phyloP scores from a whole-genome alignment of 2,113 vertebrate species.

The Lonchura striata region DNA sequence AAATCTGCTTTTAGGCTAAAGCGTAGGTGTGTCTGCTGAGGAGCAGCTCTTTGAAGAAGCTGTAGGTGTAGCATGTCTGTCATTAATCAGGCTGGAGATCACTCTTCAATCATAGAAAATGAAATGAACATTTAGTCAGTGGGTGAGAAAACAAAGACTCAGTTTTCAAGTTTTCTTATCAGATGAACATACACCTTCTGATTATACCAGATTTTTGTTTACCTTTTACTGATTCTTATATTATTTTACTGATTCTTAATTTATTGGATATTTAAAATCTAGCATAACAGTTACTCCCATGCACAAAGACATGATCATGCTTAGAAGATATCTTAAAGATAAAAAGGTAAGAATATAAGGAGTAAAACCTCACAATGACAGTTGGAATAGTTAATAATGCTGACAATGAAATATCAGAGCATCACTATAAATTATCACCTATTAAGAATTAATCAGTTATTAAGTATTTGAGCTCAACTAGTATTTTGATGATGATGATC shows the following conservation, averaged over 20 bases:
- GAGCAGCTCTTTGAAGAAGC: not conserved
- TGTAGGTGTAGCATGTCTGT: not conserved
- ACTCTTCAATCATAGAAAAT: not conserved
- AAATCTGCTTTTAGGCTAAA: constrained; percentile 21
- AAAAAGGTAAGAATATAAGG: not conserved
- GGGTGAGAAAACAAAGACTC: not conserved
- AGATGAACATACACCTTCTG: not conserved
- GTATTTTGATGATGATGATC: not conserved
- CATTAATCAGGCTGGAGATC: constrained; percentile 7
- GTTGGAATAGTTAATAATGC: not conserved
- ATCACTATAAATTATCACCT: not conserved
- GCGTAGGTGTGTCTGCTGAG: not conserved
- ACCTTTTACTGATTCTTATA: not conserved
- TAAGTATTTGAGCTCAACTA: not conserved
- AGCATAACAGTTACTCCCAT: not conserved
- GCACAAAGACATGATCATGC: not conserved
- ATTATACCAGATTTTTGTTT: not conserved
- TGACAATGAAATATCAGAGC: not conserved
- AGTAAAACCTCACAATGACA: not conserved
- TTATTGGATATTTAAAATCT: not conserved
- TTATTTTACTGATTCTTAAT: not conserved
- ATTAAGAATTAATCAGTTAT: not conserved
- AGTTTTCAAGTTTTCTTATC: not conserved
- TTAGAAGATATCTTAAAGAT: not conserved
- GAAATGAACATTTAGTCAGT: not conserved